These are phyloP conservation scores for Drosophila meridionalis DNA, from an alignment of 2,888 invertebrate species.

Conservation along the genomic window DNA sequence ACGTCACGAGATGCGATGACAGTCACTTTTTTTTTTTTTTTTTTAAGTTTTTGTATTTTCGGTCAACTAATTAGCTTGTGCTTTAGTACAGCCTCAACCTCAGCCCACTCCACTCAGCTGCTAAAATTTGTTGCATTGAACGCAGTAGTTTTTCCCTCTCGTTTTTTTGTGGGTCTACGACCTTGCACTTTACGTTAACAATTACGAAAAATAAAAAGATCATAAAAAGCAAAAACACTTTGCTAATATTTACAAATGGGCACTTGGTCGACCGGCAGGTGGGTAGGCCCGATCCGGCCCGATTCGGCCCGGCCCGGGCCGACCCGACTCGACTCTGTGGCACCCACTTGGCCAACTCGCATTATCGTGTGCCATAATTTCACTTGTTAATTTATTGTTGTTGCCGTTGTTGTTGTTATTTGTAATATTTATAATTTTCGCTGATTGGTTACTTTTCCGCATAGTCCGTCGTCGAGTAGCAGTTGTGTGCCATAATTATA, in stretches of 20 bases:
- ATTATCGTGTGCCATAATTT: slow-evolving; percentile 64
- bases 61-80: slow-evolving; percentile 44
- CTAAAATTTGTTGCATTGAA: slow-evolving; percentile 44
- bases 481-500: slow-evolving; percentile 73
- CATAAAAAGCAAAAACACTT: slow-evolving; percentile 19
- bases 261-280: slow-evolving; percentile 19
- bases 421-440: slow-evolving; percentile 10
- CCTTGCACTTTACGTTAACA: slow-evolving; percentile 59
- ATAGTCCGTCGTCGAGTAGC: slow-evolving; percentile 55
- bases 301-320: background rate
- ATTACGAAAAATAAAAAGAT: slow-evolving; percentile 28
- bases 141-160: slow-evolving; percentile 16
- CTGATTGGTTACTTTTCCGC: slow-evolving; percentile 27
- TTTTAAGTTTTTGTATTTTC: background rate
- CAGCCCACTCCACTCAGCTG: slow-evolving; percentile 33
- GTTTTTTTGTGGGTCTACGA: slow-evolving; percentile 19
- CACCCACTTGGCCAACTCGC: slow-evolving; percentile 26
- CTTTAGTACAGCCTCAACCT: slow-evolving; percentile 5
- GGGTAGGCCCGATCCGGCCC: background rate
- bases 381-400: slow-evolving; percentile 36
- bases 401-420: slow-evolving; percentile 18
- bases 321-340: slow-evolving; percentile 2
- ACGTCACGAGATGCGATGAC: slow-evolving; percentile 47
- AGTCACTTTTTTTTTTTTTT: slow-evolving; percentile 41
- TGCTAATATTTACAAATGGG: slow-evolving; percentile 26